Percentiles rank a stretch among this genome's conserved stretches.
Conservation (phyloP, 2,888 invertebrate genomes). For the Spodoptera littoralis region DNA sequence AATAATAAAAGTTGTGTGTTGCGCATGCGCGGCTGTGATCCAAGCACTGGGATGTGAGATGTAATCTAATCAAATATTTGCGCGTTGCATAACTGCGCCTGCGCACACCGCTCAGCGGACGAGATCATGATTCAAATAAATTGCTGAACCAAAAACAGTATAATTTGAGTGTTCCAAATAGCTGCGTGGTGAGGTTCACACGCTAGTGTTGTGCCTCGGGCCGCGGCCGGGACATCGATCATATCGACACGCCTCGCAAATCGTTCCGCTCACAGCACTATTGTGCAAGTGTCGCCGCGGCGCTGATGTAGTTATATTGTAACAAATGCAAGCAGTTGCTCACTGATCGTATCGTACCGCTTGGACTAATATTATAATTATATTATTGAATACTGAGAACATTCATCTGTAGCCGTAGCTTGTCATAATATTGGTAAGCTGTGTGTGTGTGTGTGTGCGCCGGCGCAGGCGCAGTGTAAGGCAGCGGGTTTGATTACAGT, state of each 20-base stretch:
- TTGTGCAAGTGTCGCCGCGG: slow-evolving; percentile 54
- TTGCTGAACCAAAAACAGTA: slow-evolving; percentile 65
- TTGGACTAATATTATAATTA: slow-evolving; percentile 31
- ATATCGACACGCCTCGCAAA: slow-evolving; percentile 50
- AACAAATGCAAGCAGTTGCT: slow-evolving; percentile 46
- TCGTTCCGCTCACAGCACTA: slow-evolving; percentile 31
- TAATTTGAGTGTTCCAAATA: slow-evolving; percentile 66
- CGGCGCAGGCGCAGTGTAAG: slow-evolving; percentile 8
- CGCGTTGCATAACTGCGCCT: slow-evolving; percentile 52
- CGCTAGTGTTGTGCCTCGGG: slow-evolving; percentile 57
- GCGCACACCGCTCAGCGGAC: slow-evolving; percentile 47
- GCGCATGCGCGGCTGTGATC: slow-evolving; percentile 33
- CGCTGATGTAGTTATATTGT: slow-evolving; percentile 37
- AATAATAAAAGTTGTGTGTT: slow-evolving; percentile 42
- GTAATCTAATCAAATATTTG: slow-evolving; percentile 54
- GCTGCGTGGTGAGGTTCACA: slow-evolving; percentile 60
- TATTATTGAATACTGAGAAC: slow-evolving; percentile 32
- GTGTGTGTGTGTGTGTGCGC: slow-evolving; percentile 33
- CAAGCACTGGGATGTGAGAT: slow-evolving; percentile 36
- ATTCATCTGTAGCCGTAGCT: slow-evolving; percentile 42
- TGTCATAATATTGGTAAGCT: slow-evolving; percentile 51
- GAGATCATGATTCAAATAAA: slow-evolving; percentile 67
- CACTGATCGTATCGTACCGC: slow-evolving; percentile 46
- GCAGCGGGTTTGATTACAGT: slow-evolving; percentile 3
- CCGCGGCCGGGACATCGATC: slow-evolving; percentile 56